Evolutionary conservation across 2,797 vertebrate species (phyloP).

Genomic region (Malurus splendens): DNA sequence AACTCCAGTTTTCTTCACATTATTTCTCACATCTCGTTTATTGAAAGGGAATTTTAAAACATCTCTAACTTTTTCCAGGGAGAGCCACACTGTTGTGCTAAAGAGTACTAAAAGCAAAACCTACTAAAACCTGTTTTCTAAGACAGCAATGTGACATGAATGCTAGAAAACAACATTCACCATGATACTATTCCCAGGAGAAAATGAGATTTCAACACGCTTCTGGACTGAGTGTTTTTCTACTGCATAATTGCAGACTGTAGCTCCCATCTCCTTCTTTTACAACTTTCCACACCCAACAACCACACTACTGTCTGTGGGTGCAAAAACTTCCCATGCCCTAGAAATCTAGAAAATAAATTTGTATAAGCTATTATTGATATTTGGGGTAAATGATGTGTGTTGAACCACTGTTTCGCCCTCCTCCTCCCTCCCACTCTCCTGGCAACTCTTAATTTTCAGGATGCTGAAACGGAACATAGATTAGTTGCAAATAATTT

Average conservation of each 20-base stretch:
- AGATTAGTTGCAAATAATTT: conserved; percentile 12
- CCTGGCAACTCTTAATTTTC: not conserved
- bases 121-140: not conserved
- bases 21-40: not conserved
- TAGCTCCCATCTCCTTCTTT: not conserved
- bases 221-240: not conserved
- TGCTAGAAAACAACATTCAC: not conserved
- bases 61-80: not conserved
- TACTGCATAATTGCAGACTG: not conserved
- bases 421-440: not conserved
- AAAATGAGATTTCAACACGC: not conserved
- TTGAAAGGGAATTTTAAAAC: not conserved
- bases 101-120: not conserved
- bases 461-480: not conserved
- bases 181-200: not conserved
- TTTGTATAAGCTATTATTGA: not conserved
- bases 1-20: not conserved
- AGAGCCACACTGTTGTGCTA: not conserved
- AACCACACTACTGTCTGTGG: not conserved
- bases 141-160: not conserved
- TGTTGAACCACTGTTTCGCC: not conserved
- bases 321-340: not conserved
- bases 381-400: rapidly evolving
- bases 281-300: not conserved
- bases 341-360: not conserved